Evolutionary conservation across 1,140 invertebrate species (phyloP), one percentile per base, ranked within the genome.

Genomic region (Nephotettix cincticeps): DNA sequence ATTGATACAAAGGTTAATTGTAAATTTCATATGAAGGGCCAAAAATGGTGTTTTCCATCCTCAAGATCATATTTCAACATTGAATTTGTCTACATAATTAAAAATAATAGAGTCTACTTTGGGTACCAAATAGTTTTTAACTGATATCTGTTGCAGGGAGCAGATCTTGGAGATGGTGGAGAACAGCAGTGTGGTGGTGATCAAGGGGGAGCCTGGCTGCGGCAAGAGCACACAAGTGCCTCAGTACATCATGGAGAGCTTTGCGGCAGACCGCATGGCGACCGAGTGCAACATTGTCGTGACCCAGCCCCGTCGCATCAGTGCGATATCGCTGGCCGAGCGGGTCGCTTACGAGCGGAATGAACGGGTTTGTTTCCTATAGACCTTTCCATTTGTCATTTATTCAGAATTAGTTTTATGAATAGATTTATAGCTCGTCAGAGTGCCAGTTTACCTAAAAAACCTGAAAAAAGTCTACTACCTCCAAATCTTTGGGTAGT

Each of bases 291-390:
- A 88, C 75, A 91, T 98, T 74, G 79, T 96, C 58, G 93, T 96
- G 68, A 97, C 95, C 1, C 95, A 98, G 81, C 97, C 97, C 0
- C 84, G 96, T 72, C 84, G 96, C 70, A 96, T 98, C 71, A 93
- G 93, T 67, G 95, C 96, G 0, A 93, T 96, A 43, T 90, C 94
- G 1, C 86, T 97, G 27, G 93, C 95, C 13, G 87, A 91, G 77
- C 85, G 95, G 79, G 92, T 97, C n/a, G 92, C 94, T 1, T 83
- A 86, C 45, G 95, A 97, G 81, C 84, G 94, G 75, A 85, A 82
- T 45, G 95, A 99, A 79, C 78, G 71, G n/a, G 80, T 97, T 68
- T 92, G 93, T 19, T 75, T 80, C 43, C n/a, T 61, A 75, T 28
- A 88, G 30, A n/a, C 25, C 40, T 43, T 21, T 14, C 14, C 14